Percentiles rank a stretch among this genome's conserved stretches.
Conservation (phyloP, 2,113 vertebrate species). For the Brachirus orientalis region DNA sequence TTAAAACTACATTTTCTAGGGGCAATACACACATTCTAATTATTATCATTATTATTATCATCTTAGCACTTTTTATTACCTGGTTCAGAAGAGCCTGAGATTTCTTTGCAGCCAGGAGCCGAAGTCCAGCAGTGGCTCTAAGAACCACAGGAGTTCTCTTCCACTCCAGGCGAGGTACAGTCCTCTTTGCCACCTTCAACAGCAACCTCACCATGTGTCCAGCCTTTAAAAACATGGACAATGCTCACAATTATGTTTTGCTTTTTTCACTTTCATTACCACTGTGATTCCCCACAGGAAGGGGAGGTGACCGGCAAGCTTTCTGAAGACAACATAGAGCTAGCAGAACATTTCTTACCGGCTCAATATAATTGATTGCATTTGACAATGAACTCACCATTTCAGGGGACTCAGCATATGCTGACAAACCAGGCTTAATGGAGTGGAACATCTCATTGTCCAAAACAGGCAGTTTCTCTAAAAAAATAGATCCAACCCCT, state of each 20-base stretch:
- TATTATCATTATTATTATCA: too few species aligned
- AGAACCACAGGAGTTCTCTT: slow-evolving; percentile 89
- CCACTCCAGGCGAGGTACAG: slow-evolving; percentile 90
- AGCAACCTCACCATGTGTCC: slow-evolving; percentile 85
- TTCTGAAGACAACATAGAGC: slow-evolving; percentile 14
- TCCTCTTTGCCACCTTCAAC: slow-evolving; percentile 87
- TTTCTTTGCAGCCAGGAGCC: slow-evolving; percentile 87
- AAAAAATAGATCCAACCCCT: slow-evolving; percentile 40
- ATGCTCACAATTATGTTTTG: neutral
- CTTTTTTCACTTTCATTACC: slow-evolving; percentile 41
- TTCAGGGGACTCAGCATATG: slow-evolving; percentile 90
- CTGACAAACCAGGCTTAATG: slow-evolving; percentile 94
- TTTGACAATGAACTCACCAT: slow-evolving; percentile 81
- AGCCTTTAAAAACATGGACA: slow-evolving; percentile 76
- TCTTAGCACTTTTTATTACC: slow-evolving; percentile 72
- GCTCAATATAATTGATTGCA: slow-evolving; percentile 36
- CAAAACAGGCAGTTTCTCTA: slow-evolving; percentile 85
- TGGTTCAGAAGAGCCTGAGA: slow-evolving; percentile 88
- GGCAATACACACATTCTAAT: too few species aligned
- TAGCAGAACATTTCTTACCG: slow-evolving; percentile 12
- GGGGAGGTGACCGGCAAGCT: slow-evolving; percentile 2
- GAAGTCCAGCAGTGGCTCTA: slow-evolving; percentile 93
- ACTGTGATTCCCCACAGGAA: neutral
- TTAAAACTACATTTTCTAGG: too few species aligned
- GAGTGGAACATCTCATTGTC: slow-evolving; percentile 95